Percentiles rank a stretch among this genome's conserved stretches.
Conservation (phyloP, 2,797 vertebrate genomes). For the Sarcoramphus papa region DNA sequence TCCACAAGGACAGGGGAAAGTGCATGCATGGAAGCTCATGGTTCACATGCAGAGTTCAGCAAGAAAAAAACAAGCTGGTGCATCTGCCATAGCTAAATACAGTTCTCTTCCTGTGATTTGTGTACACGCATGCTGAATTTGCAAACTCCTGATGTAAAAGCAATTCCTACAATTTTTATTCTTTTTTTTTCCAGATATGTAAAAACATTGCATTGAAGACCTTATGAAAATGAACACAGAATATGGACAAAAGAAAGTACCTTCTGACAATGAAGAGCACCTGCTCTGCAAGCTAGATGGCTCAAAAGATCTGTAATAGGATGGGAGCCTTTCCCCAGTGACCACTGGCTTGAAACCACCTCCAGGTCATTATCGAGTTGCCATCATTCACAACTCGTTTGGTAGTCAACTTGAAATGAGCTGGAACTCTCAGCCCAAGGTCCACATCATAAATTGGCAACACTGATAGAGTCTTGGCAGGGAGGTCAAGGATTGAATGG, state of each 20-base stretch:
- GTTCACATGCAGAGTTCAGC: background rate
- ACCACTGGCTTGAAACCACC: conserved; percentile 38
- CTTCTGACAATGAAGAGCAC: background rate
- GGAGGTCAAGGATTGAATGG: conserved; percentile 62
- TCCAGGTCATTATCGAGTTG: conserved; percentile 39
- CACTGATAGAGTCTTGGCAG: conserved; percentile 18
- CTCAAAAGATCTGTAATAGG: background rate
- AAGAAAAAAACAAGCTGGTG: background rate
- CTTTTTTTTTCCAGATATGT: background rate
- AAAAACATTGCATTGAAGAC: background rate
- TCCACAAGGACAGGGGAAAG: background rate
- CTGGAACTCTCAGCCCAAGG: background rate
- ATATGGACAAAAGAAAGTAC: background rate
- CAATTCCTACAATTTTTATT: background rate
- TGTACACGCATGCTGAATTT: background rate
- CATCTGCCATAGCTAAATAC: background rate
- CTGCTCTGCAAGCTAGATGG: background rate
- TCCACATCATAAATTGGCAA: conserved; percentile 55
- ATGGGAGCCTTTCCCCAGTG: conserved; percentile 1
- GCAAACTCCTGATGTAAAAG: background rate
- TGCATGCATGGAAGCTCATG: background rate
- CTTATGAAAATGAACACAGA: background rate
- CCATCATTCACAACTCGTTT: conserved; percentile 33
- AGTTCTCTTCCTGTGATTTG: background rate
- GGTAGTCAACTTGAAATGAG: conserved; percentile 35